These are phyloP conservation scores for Philaenus spumarius DNA, from an alignment of 1,140 invertebrate genomes.

Conservation along the genomic window DNA sequence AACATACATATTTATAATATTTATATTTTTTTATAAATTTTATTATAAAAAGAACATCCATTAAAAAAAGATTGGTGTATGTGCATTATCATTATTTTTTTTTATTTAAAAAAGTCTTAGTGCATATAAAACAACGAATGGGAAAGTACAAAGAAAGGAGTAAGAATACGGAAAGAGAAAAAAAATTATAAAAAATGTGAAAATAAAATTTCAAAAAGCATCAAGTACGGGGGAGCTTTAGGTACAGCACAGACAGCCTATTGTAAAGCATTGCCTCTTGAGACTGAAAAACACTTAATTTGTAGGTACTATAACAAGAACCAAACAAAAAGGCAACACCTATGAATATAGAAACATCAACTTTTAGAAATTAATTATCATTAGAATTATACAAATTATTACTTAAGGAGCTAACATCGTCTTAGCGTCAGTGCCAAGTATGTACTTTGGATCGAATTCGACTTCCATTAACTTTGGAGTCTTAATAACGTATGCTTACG, in stretches of 20 bases:
- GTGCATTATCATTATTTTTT: constrained; percentile 1
- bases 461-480: background rate
- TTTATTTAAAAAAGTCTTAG: too few relatives aligned
- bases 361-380: constrained; percentile 10
- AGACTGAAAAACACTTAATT: background rate
- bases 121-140: too few relatives aligned
- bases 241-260: too few relatives aligned
- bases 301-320: constrained; percentile 9
- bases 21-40: constrained; percentile 13
- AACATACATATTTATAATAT: constrained; percentile 15
- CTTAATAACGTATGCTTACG: background rate
- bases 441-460: background rate
- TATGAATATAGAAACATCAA: constrained; percentile 11
- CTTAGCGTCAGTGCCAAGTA: background rate
- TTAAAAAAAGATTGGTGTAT: constrained; percentile 17
- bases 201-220: too few relatives aligned
- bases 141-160: too few relatives aligned
- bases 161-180: too few relatives aligned
- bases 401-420: constrained; percentile 16
- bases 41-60: constrained; percentile 9
- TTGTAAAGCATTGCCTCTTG: too few relatives aligned
- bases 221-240: too few relatives aligned
- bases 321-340: constrained; percentile 10
- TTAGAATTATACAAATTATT: constrained; percentile 16
- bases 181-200: too few relatives aligned